Conservation (phyloP, 2,113 vertebrate species). For the Formicarius rufipectus region DNA sequence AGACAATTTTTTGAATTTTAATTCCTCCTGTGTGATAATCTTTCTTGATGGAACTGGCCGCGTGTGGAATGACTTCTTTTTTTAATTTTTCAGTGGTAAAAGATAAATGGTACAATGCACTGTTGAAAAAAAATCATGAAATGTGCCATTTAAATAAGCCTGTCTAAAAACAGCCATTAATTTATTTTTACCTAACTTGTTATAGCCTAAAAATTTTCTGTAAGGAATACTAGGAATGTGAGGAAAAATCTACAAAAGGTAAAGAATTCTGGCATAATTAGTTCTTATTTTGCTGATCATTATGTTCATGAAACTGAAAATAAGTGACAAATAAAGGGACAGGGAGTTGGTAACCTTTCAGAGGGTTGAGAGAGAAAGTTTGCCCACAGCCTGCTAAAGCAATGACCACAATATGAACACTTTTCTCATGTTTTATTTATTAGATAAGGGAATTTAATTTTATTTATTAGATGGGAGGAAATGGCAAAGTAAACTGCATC, state of each 20-base stretch:
- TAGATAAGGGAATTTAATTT: neutral
- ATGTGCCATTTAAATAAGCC: neutral
- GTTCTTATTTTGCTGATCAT: neutral
- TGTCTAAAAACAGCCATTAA: neutral
- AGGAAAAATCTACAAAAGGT: neutral
- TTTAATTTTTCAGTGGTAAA: neutral
- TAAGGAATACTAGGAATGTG: neutral
- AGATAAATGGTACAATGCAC: neutral
- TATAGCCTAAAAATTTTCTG: neutral
- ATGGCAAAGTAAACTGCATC: neutral
- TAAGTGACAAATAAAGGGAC: neutral
- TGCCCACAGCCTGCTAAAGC: neutral
- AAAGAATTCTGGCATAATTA: neutral
- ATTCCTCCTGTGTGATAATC: neutral
- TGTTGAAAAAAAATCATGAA: neutral
- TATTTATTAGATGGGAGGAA: neutral
- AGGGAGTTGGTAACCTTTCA: neutral
- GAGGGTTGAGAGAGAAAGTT: neutral
- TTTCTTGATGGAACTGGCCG: neutral
- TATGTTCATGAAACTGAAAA: neutral
- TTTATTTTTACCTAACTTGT: neutral
- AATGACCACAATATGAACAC: neutral
- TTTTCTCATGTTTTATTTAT: neutral
- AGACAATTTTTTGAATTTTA: neutral
- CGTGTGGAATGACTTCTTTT: neutral